phyloP scores from a whole-genome alignment of 2,113 vertebrate species.

The Amia ocellicauda region DNA sequence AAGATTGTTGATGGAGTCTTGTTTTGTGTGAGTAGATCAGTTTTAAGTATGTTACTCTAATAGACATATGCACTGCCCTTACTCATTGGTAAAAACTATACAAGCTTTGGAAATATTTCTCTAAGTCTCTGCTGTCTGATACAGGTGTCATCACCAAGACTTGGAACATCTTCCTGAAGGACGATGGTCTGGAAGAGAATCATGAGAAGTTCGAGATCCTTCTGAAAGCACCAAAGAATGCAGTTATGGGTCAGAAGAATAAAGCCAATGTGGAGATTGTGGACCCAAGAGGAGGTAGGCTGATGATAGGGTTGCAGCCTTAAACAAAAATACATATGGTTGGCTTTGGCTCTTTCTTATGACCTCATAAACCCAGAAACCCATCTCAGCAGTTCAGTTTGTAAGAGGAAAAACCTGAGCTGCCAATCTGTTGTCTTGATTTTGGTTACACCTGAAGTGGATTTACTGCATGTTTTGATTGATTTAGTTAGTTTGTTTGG shows the following conservation, averaged over 20 bases:
- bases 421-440: no score
- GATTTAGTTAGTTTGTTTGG: no score
- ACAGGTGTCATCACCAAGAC: slow-evolving; percentile 71
- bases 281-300: slow-evolving; percentile 57
- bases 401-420: not conserved
- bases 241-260: slow-evolving; percentile 56
- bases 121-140: slow-evolving; percentile 4
- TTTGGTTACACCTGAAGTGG: no score
- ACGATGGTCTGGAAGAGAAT: slow-evolving; percentile 72
- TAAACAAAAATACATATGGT: not conserved
- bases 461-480: no score
- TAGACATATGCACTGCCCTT: no score
- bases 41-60: no score
- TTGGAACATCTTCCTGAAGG: slow-evolving; percentile 58
- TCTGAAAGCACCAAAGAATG: slow-evolving; percentile 52
- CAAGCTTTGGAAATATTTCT: no score
- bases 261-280: slow-evolving; percentile 59
- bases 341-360: not conserved
- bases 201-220: slow-evolving; percentile 60
- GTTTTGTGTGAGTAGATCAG: no score
- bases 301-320: not conserved
- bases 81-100: no score
- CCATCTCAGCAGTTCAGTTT: not conserved
- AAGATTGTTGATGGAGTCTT: no score
- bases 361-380: not conserved